A percentile compares a stretch with the other conserved stretches of the same genome.
These are phyloP conservation scores for Hipparchia semele DNA, from an alignment of 2,888 invertebrate species.

Conservation along the genomic window DNA sequence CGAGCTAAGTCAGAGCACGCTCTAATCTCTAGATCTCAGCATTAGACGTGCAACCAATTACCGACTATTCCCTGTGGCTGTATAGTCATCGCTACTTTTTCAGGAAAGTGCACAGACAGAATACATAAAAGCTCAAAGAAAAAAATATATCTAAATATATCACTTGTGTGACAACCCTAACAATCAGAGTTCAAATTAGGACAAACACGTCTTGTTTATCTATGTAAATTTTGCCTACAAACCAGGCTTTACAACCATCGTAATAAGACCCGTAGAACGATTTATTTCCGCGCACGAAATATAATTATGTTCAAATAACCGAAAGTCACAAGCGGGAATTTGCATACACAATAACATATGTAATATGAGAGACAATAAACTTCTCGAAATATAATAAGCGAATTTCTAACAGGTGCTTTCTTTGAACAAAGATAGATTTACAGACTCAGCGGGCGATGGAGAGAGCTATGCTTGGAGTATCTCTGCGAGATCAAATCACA, in stretches of 20 bases:
- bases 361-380: not conserved
- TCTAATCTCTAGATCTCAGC: too few relatives aligned
- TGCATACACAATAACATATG: constrained; percentile 42
- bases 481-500: too few relatives aligned
- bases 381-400: not conserved
- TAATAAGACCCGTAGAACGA: constrained; percentile 9
- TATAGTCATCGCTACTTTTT: too few relatives aligned
- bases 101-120: too few relatives aligned
- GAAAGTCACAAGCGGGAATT: constrained; percentile 47
- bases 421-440: not conserved
- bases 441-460: too few relatives aligned
- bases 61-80: too few relatives aligned
- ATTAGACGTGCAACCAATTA: too few relatives aligned
- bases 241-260: constrained; percentile 6
- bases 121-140: too few relatives aligned
- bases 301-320: constrained; percentile 39
- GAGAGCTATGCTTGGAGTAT: too few relatives aligned
- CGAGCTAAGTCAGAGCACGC: too few relatives aligned
- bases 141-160: not conserved
- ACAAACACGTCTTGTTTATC: constrained; percentile 13
- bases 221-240: constrained; percentile 16
- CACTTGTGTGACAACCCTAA: constrained; percentile 6
- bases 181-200: constrained; percentile 6
- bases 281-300: constrained; percentile 33
- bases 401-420: not conserved